Percentiles rank a stretch among this genome's conserved stretches.
Conservation (phyloP, 2,113 vertebrate species). For the Cyrtonyx montezumae region DNA sequence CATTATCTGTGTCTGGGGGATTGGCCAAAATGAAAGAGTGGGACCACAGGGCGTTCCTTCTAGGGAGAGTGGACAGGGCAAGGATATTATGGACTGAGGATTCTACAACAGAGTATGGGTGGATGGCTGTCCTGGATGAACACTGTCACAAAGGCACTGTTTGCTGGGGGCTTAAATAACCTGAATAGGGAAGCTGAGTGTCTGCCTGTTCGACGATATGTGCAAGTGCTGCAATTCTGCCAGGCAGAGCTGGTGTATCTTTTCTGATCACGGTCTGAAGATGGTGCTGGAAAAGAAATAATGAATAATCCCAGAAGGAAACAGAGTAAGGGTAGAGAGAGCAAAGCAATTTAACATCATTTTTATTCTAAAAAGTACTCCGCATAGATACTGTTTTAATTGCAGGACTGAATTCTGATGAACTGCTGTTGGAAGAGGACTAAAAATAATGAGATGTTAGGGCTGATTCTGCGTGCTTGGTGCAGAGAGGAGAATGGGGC, state of each 20-base stretch:
- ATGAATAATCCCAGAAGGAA: not conserved
- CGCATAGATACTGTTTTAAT: not conserved
- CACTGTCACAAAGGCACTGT: not conserved
- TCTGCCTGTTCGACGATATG: not conserved
- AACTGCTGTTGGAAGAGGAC: not conserved
- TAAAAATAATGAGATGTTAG: not conserved
- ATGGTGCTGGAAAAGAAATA: not conserved
- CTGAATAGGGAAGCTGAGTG: not conserved
- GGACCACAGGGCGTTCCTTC: not conserved
- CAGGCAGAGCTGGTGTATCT: not conserved
- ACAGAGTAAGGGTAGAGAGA: not conserved
- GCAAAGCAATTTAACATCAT: not conserved
- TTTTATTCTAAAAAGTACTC: not conserved
- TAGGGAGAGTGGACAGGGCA: not conserved
- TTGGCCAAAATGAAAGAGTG: accelerated
- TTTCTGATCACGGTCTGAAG: not conserved
- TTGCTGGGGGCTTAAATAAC: not conserved
- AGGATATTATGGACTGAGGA: not conserved
- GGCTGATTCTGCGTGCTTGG: not conserved
- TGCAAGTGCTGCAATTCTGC: not conserved
- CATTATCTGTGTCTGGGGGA: too few relatives aligned
- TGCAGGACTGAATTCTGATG: not conserved
- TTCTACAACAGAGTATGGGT: not conserved
- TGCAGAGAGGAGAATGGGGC: not conserved
- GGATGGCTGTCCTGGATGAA: not conserved